Evolutionary conservation across 1,140 invertebrate genomes (phyloP).

Genomic region (Magallana gigas): DNA sequence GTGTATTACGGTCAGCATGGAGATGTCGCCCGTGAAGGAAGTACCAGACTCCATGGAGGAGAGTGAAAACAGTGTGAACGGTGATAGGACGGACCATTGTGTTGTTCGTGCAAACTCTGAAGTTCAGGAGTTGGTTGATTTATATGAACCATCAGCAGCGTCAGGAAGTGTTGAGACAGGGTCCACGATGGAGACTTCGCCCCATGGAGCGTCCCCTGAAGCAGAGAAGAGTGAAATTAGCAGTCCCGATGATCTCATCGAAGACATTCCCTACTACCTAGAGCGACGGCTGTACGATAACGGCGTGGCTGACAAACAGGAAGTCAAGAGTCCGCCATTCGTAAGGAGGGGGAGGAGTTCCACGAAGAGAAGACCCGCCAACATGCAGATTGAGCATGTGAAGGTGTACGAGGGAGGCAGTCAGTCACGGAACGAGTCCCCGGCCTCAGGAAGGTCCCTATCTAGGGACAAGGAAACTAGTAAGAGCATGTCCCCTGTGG

Average conservation of each 20-base stretch:
- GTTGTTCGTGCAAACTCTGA: not conserved
- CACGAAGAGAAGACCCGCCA: conserved; percentile 60
- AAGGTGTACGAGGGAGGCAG: conserved; percentile 62
- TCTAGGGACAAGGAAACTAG: conserved; percentile 25
- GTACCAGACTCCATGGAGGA: not conserved
- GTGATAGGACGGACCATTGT: not conserved
- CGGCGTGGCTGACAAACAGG: conserved; percentile 61
- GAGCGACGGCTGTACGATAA: conserved; percentile 74
- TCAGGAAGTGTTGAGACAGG: conserved; percentile 3
- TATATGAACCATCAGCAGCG: conserved; percentile 8
- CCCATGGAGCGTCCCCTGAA: conserved; percentile 3
- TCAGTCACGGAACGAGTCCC: conserved; percentile 27
- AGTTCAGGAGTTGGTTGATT: not conserved
- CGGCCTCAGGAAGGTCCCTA: not conserved
- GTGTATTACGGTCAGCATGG: conserved; percentile 55
- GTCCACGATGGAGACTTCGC: not conserved
- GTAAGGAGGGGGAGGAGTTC: conserved; percentile 56
- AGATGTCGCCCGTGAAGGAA: conserved; percentile 43
- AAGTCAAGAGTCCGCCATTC: conserved; percentile 38
- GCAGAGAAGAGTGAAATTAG: not conserved
- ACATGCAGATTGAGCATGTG: conserved; percentile 63
- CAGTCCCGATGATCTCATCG: conserved; percentile 72
- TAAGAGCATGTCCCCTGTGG: conserved; percentile 50
- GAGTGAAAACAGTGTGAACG: not conserved
- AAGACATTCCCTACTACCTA: conserved; percentile 79